phyloP scores from a whole-genome alignment of 2,113 vertebrate species.

The Poecile atricapillus region DNA sequence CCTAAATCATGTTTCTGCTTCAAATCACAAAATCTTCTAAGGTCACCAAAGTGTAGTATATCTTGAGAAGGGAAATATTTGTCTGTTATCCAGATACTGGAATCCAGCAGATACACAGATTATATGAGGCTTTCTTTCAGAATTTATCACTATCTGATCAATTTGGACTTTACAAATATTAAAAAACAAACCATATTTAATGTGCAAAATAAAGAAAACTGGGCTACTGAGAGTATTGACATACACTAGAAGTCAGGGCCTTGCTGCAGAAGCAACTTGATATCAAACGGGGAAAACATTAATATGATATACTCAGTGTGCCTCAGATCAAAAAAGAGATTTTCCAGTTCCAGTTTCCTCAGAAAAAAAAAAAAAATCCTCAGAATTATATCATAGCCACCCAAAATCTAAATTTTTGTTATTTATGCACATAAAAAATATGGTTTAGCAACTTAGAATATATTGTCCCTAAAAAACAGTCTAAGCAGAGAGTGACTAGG shows the following conservation, averaged over 20 bases:
- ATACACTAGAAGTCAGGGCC: background rate
- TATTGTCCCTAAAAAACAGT: background rate
- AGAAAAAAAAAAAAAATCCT: background rate
- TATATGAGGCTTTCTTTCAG: background rate
- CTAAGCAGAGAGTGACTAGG: background rate
- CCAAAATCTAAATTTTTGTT: background rate
- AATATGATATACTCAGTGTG: background rate
- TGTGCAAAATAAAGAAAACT: background rate
- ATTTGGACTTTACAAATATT: background rate
- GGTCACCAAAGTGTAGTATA: fast-evolving
- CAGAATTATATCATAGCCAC: background rate
- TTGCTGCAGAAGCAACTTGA: background rate
- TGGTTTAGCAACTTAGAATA: background rate
- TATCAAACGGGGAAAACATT: background rate
- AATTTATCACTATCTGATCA: background rate
- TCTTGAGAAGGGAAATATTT: background rate
- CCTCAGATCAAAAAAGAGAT: background rate
- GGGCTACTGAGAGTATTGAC: background rate
- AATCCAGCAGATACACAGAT: background rate
- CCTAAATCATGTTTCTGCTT: background rate
- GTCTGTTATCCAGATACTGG: background rate
- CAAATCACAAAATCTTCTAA: background rate
- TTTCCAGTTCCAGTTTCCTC: background rate
- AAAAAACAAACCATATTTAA: background rate
- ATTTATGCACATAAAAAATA: background rate